Evolutionary conservation across 1,140 invertebrate genomes (phyloP).

Genomic region (Sweltsa coloradensis): DNA sequence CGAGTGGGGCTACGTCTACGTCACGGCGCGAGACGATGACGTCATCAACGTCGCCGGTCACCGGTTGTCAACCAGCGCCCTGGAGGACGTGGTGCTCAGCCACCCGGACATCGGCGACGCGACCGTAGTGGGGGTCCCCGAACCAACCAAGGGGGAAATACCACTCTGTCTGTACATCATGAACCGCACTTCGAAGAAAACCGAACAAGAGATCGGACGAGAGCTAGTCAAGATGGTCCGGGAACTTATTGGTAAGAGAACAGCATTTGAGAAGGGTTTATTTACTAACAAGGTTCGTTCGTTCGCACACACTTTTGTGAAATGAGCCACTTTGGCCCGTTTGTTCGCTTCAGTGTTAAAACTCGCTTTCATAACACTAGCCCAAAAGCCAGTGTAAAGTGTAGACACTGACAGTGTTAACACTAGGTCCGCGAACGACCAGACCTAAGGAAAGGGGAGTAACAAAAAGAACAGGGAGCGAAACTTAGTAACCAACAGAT

Average conservation of each 20-base stretch:
- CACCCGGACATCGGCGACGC: conserved; percentile 73
- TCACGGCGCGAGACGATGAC: conserved; percentile 84
- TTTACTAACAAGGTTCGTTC: too few species aligned
- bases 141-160: conserved; percentile 78
- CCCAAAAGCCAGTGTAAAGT: too few species aligned
- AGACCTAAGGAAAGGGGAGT: too few species aligned
- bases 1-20: conserved; percentile 71
- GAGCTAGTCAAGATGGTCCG: conserved; percentile 63
- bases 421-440: too few species aligned
- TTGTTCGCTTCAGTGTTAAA: too few species aligned
- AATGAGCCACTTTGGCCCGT: too few species aligned
- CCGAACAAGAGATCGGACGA: conserved; percentile 41
- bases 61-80: conserved; percentile 69
- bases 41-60: conserved; percentile 95
- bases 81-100: conserved; percentile 78
- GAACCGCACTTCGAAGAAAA: conserved; percentile 38
- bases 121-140: conserved; percentile 79
- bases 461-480: too few species aligned
- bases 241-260: conserved; percentile 67
- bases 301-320: too few species aligned
- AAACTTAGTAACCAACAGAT: too few species aligned
- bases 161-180: conserved; percentile 77
- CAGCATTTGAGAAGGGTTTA: too few species aligned
- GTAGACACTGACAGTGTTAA: too few species aligned
- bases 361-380: too few species aligned